Percentiles rank a stretch among this genome's conserved stretches.
Conservation (phyloP, 2,113 vertebrate genomes). For the Prunella himalayana region DNA sequence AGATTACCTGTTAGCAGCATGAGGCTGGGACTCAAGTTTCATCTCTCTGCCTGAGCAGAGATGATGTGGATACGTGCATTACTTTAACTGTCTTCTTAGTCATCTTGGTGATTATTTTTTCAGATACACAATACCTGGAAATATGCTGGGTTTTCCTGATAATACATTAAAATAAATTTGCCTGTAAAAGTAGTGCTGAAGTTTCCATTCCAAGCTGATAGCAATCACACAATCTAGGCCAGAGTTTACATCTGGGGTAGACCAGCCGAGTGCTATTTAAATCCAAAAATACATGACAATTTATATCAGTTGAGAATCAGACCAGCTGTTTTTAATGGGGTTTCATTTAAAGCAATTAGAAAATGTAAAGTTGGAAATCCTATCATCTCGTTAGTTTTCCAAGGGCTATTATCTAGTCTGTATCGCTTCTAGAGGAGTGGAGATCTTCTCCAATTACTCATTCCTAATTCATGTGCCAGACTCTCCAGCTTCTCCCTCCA, state of each 20-base stretch:
- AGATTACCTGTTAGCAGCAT: not conserved
- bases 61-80: not conserved
- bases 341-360: slow-evolving; percentile 57
- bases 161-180: not conserved
- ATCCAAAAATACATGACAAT: slow-evolving; percentile 33
- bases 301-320: slow-evolving; percentile 28
- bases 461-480: slow-evolving; percentile 35
- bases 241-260: slow-evolving; percentile 25
- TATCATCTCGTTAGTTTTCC: slow-evolving; percentile 41
- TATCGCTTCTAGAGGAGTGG: slow-evolving; percentile 4
- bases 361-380: slow-evolving; percentile 45
- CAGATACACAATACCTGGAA: slow-evolving; percentile 35
- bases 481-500: not conserved
- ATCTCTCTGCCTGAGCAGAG: not conserved
- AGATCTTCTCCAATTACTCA: slow-evolving; percentile 46
- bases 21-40: not conserved
- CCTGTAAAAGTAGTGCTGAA: not conserved
- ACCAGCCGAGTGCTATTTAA: not conserved
- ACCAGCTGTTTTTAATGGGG: slow-evolving; percentile 42
- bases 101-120: slow-evolving; percentile 6
- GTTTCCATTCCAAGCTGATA: slow-evolving; percentile 20
- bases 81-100: not conserved
- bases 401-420: slow-evolving; percentile 29
- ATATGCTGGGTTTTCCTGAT: slow-evolving; percentile 19
- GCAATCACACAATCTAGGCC: slow-evolving; percentile 8